A percentile compares a stretch with the other conserved stretches of the same genome.
These are phyloP conservation scores for Nilaparvata lugens DNA, from an alignment of 1,140 invertebrate species.

Conservation along the genomic window DNA sequence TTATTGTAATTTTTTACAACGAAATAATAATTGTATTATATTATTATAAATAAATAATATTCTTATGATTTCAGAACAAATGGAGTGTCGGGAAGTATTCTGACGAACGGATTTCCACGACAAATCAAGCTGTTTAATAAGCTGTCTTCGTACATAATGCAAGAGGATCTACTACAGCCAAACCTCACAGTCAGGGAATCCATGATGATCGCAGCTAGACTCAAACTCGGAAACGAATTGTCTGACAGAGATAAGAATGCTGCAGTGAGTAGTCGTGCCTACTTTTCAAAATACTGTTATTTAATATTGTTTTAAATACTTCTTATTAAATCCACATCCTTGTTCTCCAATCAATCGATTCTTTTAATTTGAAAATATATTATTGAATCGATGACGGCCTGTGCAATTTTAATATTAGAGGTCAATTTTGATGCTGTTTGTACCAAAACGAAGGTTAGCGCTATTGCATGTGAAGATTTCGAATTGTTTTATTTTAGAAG, in stretches of 20 bases:
- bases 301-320: no score
- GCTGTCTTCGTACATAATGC: conserved; percentile 84
- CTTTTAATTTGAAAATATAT: no score
- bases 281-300: neutral
- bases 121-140: conserved; percentile 57
- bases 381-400: no score
- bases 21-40: neutral
- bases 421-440: no score
- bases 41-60: no score
- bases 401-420: no score
- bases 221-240: conserved; percentile 60
- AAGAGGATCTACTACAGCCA: conserved; percentile 73
- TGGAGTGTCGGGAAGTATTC: conserved; percentile 51
- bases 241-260: conserved; percentile 21
- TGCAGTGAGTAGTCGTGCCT: conserved; percentile 22
- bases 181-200: conserved; percentile 73
- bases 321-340: no score
- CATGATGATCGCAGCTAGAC: conserved; percentile 71
- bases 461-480: no score
- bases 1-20: no score
- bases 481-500: no score
- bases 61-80: conserved; percentile 19
- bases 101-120: conserved; percentile 64
- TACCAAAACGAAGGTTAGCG: no score
- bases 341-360: no score